A percentile compares a stretch with the other conserved stretches of the same genome.
These are phyloP conservation scores for Petrosia ficiformis DNA, from an alignment of 37 sponge, comb jelly and placozoan genomes.

Conservation along the genomic window DNA sequence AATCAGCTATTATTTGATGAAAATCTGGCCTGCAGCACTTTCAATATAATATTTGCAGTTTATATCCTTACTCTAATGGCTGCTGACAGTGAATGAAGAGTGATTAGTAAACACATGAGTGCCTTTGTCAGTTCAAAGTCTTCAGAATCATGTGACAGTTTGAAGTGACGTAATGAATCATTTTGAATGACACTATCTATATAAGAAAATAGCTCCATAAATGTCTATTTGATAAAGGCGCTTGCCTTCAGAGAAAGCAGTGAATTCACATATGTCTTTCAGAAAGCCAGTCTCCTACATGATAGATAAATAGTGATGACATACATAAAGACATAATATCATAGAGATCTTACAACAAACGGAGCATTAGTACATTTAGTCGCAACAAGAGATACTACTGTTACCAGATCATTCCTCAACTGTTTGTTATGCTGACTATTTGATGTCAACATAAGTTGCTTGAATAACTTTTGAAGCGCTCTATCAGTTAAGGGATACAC, in stretches of 20 bases:
- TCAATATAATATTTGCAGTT: neutral
- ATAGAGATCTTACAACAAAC: conserved; percentile 55
- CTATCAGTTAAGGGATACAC: conserved; percentile 8
- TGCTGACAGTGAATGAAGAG: conserved; percentile 56
- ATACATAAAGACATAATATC: neutral
- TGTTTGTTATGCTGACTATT: conserved; percentile 33
- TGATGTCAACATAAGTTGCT: conserved; percentile 43
- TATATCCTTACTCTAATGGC: conserved; percentile 56
- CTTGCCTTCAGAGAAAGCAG: conserved; percentile 45
- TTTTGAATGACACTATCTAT: neutral
- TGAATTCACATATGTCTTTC: conserved; percentile 52
- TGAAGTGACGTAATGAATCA: conserved; percentile 23
- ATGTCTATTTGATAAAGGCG: neutral
- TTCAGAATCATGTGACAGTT: conserved; percentile 62
- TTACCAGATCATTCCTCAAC: conserved; percentile 74
- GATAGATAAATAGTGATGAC: neutral
- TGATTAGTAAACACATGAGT: conserved; percentile 68
- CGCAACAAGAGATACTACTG: conserved; percentile 44
- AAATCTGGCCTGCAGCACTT: no score
- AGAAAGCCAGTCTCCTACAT: conserved; percentile 68
- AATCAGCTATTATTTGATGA: no score
- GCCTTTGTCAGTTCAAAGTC: conserved; percentile 98
- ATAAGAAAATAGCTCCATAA: neutral
- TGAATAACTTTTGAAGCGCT: conserved; percentile 36
- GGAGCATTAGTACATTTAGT: conserved; percentile 73